These are phyloP conservation scores for Zaprionus lachaisei DNA, from an alignment of 1,140 invertebrate genomes.

Conservation along the genomic window DNA sequence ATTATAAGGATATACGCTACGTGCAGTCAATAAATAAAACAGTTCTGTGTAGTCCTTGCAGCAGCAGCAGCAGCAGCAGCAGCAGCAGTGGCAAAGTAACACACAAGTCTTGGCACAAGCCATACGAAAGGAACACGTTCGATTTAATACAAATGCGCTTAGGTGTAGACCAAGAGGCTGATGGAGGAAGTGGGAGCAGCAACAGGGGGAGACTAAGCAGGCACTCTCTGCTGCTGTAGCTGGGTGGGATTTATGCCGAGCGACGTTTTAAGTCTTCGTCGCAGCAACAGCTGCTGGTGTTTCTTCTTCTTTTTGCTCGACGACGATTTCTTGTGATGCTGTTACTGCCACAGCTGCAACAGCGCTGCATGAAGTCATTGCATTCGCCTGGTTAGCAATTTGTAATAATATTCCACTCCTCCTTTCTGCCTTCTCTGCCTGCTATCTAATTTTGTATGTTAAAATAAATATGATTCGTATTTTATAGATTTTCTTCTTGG, in stretches of 20 bases:
- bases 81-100: slow-evolving; percentile 13
- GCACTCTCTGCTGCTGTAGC: slow-evolving; percentile 1
- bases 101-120: slow-evolving; percentile 44
- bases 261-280: slow-evolving; percentile 71
- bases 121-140: slow-evolving; percentile 62
- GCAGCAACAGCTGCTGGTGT: slow-evolving; percentile 67
- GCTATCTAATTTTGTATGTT: slow-evolving; percentile 48
- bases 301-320: slow-evolving; percentile 46
- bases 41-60: slow-evolving; percentile 63
- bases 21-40: slow-evolving; percentile 82
- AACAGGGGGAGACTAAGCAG: neutral
- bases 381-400: slow-evolving; percentile 60
- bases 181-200: neutral
- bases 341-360: slow-evolving; percentile 65
- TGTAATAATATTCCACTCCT: slow-evolving; percentile 43
- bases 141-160: slow-evolving; percentile 78
- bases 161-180: slow-evolving; percentile 32
- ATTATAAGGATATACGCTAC: slow-evolving; percentile 79
- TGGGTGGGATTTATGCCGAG: slow-evolving; percentile 68
- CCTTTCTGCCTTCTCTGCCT: neutral
- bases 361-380: slow-evolving; percentile 64
- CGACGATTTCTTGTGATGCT: slow-evolving; percentile 37
- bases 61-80: slow-evolving; percentile 18
- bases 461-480: slow-evolving; percentile 33
- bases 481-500: slow-evolving; percentile 15